Conservation (phyloP, 92 coral and sea anemone genomes). For the Palythoa grandiflora region DNA sequence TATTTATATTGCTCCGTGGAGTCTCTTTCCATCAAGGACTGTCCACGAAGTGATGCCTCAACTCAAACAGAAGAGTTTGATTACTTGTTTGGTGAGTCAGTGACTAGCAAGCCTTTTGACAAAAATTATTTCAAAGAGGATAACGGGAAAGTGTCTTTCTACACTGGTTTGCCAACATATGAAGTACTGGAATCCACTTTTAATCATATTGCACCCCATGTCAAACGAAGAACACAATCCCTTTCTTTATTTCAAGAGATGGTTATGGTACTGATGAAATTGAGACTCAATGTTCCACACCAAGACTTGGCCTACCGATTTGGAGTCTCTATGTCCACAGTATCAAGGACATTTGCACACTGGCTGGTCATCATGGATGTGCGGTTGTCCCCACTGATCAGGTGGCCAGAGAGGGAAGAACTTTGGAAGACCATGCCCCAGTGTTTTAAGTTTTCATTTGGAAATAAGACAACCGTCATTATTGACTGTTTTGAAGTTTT, state of each 20-base stretch:
- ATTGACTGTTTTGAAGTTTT: background rate
- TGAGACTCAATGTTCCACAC: constrained; percentile 59
- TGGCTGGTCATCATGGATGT: constrained; percentile 63
- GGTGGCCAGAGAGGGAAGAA: constrained; percentile 58
- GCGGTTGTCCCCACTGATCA: constrained; percentile 47
- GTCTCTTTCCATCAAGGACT: background rate
- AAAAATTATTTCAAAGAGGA: constrained; percentile 41
- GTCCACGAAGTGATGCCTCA: background rate
- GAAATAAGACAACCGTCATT: constrained; percentile 13
- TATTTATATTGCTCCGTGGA: background rate
- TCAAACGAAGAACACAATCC: constrained; percentile 28
- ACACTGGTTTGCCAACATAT: constrained; percentile 58
- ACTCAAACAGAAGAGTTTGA: constrained; percentile 29
- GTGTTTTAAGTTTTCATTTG: constrained; percentile 61
- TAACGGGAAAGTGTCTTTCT: constrained; percentile 44
- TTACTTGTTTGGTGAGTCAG: constrained; percentile 25
- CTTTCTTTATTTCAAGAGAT: constrained; percentile 58
- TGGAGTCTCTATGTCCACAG: constrained; percentile 59
- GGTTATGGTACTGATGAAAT: constrained; percentile 71
- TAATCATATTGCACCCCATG: constrained; percentile 59
- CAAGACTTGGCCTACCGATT: constrained; percentile 67
- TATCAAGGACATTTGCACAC: constrained; percentile 55
- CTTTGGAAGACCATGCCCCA: background rate
- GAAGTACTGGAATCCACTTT: constrained; percentile 52
- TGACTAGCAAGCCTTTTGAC: constrained; percentile 40